Evolutionary conservation across 1,140 invertebrate species (phyloP).

Genomic region (Platyscapa corneri): DNA sequence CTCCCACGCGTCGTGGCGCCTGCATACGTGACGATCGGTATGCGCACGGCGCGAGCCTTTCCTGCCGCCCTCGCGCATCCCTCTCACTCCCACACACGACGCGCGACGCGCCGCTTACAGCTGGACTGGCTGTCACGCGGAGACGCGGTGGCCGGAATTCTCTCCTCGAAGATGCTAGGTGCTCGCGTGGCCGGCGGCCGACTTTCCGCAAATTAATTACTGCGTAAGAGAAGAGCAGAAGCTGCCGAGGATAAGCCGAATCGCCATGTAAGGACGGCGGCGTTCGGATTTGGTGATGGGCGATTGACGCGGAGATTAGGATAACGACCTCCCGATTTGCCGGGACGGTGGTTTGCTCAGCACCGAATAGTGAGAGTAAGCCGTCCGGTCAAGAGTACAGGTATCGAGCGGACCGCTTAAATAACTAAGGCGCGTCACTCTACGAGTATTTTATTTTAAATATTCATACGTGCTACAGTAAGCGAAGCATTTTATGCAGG

Average conservation of each 20-base stretch:
- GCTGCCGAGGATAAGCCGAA: no score
- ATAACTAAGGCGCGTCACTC: neutral
- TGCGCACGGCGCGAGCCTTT: neutral
- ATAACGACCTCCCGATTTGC: no score
- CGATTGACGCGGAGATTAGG: no score
- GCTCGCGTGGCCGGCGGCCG: neutral
- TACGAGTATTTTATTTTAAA: neutral
- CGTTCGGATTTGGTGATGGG: no score
- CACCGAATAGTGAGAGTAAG: no score
- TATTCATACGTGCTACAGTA: neutral
- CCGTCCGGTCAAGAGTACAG: no score
- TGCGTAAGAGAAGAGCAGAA: no score
- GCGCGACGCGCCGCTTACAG: neutral
- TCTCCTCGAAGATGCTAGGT: no score
- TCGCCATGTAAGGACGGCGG: no score
- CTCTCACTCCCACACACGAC: neutral
- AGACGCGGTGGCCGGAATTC: neutral
- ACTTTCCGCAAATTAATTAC: neutral
- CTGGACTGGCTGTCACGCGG: neutral
- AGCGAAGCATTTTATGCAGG: neutral
- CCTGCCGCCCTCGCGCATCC: neutral
- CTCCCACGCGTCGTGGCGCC: constrained; percentile 1
- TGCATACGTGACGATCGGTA: constrained; percentile 49
- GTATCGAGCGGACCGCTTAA: neutral
- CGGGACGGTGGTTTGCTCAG: no score